Evolutionary conservation across 2,113 vertebrate species (phyloP), one percentile per base, ranked within the genome.

Genomic region (Mus pahari): DNA sequence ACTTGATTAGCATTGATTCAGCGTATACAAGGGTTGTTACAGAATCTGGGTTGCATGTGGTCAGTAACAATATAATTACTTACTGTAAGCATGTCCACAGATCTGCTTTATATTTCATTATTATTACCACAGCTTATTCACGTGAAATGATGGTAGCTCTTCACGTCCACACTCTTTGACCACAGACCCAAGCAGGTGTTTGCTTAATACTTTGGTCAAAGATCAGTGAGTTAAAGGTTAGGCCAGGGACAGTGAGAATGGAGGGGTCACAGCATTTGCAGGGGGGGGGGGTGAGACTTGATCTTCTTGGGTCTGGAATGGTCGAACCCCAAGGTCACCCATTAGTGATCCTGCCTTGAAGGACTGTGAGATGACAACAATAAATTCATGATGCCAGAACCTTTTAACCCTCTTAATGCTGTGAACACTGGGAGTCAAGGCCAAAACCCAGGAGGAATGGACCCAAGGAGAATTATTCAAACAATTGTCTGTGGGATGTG

Each of bases 151-250:
- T 98, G 98, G 98, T 98, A 98, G 98, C 98, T 98, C 97, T 98
- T 98, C 97, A 98, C 98, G 98, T 98, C 98, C 98, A 95, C 97
- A 96, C 81, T 79, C 98, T 98, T 98, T 98, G 98, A 98, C 98
- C 98, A 98, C 98, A 99, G 98, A 99, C 98, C 98, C 98, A 99
- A 99, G 99, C 99, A 99, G 99, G 99, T 99, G 99, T 99, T 99
- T 99, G 99, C 99, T 99, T 99, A 99, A 99, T 99, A 99, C 99
- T 99, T 99, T 99, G 99, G 99, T 99, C 99, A 99, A 99, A 99
- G 99, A 99, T 99, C 99, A 99, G 98, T 96, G 98, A 99, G 99
- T 99, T 98, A 99, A 99, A 99, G 99, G 99, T 99, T 99, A 99
- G 99, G 99, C 98, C 98, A 96, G 84, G 91, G 98, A 99, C 98